A percentile compares a stretch with the other conserved stretches of the same genome.
These are phyloP conservation scores for Axinella damicornis DNA, from an alignment of 37 sponge, comb jelly and placozoan genomes.

Conservation along the genomic window DNA sequence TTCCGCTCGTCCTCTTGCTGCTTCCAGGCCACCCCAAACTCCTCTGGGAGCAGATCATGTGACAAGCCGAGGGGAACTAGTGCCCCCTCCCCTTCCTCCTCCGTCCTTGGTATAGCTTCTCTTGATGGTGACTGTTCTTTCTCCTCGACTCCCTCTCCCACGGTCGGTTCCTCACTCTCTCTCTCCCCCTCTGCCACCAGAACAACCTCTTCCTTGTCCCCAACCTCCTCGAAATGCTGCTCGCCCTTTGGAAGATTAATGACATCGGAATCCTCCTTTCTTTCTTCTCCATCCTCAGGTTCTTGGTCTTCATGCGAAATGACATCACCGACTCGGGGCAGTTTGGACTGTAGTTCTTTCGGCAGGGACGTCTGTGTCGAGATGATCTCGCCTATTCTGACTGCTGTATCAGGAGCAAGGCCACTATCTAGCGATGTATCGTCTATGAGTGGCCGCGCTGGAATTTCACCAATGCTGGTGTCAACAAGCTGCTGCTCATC, in stretches of 20 bases:
- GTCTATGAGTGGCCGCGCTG: not conserved
- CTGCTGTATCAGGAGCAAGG: not conserved
- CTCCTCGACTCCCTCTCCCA: not conserved
- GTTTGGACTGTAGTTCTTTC: conserved; percentile 23
- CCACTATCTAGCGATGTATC: not conserved
- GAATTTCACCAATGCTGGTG: not conserved
- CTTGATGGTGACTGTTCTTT: not conserved
- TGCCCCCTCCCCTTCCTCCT: not conserved
- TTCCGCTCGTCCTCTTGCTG: conserved; percentile 14
- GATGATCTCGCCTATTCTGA: conserved; percentile 18
- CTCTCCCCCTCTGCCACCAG: not conserved
- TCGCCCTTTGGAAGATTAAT: not conserved
- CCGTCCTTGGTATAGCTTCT: too few relatives aligned
- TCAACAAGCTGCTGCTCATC: not conserved
- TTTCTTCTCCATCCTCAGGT: not conserved
- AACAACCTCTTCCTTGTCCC: not conserved
- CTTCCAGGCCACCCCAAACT: conserved; percentile 16
- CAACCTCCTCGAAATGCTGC: not conserved
- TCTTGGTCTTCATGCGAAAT: not conserved
- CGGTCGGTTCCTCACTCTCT: not conserved
- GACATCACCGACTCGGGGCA: conserved; percentile 8
- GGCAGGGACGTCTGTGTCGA: conserved; percentile 21
- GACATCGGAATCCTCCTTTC: not conserved
- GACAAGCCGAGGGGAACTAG: not conserved
- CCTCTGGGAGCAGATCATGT: not conserved